These are phyloP conservation scores for Eulemur macaco DNA, from an alignment of 2,113 vertebrate species.

Conservation along the genomic window DNA sequence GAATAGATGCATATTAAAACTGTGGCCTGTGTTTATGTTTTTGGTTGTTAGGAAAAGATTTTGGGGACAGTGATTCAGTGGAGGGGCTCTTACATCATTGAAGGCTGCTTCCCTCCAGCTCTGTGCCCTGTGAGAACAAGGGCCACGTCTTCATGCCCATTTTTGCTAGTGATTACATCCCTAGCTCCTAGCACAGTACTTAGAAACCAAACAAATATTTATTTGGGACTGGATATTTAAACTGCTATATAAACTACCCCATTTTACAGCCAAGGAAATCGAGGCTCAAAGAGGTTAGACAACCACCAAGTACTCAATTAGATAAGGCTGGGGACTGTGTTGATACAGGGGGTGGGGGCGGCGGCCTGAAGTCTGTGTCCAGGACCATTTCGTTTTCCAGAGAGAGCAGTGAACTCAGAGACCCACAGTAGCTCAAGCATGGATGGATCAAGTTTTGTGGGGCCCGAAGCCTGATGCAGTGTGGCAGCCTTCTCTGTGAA, in stretches of 20 bases:
- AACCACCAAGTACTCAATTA: neutral
- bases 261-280: neutral
- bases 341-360: neutral
- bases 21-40: neutral
- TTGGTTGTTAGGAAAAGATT: neutral
- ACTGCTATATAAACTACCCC: neutral
- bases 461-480: neutral
- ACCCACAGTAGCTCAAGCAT: accelerated
- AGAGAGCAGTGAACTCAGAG: neutral
- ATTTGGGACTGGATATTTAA: too few species aligned
- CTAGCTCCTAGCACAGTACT: neutral
- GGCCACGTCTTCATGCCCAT: neutral
- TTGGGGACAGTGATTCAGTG: neutral
- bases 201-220: neutral
- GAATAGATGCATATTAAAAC: neutral
- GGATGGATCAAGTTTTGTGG: neutral
- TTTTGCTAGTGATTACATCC: neutral
- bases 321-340: neutral
- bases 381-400: neutral
- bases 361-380: neutral
- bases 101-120: neutral
- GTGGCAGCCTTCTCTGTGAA: neutral
- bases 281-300: neutral
- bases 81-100: neutral
- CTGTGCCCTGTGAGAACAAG: neutral